Conservation (phyloP, 2,888 invertebrate species). For the Ochropleura leucogaster region DNA sequence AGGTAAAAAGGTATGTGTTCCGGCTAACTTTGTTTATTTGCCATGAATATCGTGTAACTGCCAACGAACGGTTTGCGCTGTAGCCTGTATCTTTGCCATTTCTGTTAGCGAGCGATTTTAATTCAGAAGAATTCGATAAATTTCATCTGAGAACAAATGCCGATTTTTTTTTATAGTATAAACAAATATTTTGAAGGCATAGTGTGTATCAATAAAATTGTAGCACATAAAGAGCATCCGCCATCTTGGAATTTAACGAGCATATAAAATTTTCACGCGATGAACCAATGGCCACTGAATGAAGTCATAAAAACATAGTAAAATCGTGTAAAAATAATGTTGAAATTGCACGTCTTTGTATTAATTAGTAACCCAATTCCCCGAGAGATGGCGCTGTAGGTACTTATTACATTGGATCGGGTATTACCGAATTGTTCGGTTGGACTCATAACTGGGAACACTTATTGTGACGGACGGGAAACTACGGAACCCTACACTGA, state of each 20-base stretch:
- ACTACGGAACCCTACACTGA: no score
- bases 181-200: constrained; percentile 19
- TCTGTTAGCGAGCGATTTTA: neutral
- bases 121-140: neutral
- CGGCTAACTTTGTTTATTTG: neutral
- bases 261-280: constrained; percentile 28
- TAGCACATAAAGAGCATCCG: constrained; percentile 16
- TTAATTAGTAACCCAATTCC: no score
- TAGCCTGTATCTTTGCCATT: neutral
- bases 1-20: neutral
- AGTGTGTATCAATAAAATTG: neutral
- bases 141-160: neutral
- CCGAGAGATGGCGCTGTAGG: no score
- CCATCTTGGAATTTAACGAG: constrained; percentile 40
- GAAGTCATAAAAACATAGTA: constrained; percentile 10
- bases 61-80: neutral
- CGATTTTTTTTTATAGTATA: constrained; percentile 2
- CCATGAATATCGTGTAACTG: neutral
- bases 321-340: constrained; percentile 15
- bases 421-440: no score
- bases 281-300: constrained; percentile 32
- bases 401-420: no score
- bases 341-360: no score
- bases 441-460: no score
- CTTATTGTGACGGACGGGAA: no score